These are phyloP conservation scores for Microplitis mediator DNA, from an alignment of 1,140 invertebrate species.

Conservation along the genomic window DNA sequence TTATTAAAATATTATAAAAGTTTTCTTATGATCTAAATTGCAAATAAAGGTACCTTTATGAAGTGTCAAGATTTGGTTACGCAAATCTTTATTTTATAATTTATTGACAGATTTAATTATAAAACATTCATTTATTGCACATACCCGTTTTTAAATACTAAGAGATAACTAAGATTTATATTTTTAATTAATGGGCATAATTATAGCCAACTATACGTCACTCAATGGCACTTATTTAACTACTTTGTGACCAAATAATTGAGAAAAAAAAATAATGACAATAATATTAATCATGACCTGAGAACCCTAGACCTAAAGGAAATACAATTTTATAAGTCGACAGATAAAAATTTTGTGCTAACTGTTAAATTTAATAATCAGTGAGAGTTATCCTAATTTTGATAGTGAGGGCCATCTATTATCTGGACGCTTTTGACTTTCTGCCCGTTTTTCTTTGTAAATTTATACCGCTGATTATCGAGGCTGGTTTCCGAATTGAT, in stretches of 20 bases:
- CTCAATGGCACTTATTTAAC: neutral
- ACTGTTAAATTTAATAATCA: too few relatives aligned
- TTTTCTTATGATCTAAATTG: conserved; percentile 29
- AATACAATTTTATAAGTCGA: neutral
- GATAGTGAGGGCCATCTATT: conserved; percentile 43
- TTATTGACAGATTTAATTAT: too few relatives aligned
- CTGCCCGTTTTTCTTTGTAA: conserved; percentile 26
- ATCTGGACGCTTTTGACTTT: conserved; percentile 58
- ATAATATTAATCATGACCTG: too few relatives aligned
- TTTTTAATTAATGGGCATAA: too few relatives aligned
- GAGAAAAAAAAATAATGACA: too few relatives aligned
- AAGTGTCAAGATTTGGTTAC: conserved; percentile 42
- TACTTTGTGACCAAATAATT: too few relatives aligned
- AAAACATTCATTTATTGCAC: conserved; percentile 29
- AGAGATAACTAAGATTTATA: neutral
- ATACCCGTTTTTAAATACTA: conserved; percentile 25
- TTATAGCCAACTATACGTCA: neutral
- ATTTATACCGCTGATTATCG: neutral
- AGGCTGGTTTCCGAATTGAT: neutral
- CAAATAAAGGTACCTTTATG: conserved; percentile 54
- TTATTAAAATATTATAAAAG: neutral
- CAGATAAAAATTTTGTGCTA: too few relatives aligned
- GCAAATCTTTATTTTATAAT: neutral
- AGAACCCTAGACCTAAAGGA: too few relatives aligned
- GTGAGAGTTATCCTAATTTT: too few relatives aligned